Percentiles rank a stretch among this genome's conserved stretches.
Conservation (phyloP, 2,888 invertebrate genomes). For the Pollenia angustigena region DNA sequence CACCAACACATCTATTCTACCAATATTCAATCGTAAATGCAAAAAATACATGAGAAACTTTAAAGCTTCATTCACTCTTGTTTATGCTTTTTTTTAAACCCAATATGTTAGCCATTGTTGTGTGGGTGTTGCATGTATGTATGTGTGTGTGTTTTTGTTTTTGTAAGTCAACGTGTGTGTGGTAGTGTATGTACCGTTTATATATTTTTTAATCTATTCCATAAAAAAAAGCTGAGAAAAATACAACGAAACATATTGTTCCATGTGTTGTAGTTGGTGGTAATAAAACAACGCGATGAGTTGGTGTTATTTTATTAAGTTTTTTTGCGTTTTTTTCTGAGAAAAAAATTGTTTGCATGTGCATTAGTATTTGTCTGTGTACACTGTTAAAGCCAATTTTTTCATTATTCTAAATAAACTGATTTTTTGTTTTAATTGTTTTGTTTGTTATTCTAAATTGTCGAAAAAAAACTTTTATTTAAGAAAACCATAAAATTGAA, state of each 20-base stretch:
- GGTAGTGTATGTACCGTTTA: background rate
- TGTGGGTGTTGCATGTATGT: background rate
- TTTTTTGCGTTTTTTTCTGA: background rate
- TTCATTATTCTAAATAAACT: slow-evolving; percentile 18
- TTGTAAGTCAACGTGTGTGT: background rate
- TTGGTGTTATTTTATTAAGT: background rate
- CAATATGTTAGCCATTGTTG: slow-evolving; percentile 40
- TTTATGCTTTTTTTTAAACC: slow-evolving; percentile 8
- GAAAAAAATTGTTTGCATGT: slow-evolving; percentile 1
- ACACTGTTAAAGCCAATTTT: slow-evolving; percentile 7
- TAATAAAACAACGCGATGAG: slow-evolving; percentile 33
- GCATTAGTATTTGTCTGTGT: background rate
- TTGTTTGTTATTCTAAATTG: slow-evolving; percentile 26
- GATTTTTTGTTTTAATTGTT: slow-evolving; percentile 17
- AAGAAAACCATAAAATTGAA: background rate
- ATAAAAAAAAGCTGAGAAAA: background rate
- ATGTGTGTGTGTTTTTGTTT: slow-evolving; percentile 9
- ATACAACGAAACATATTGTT: slow-evolving; percentile 11
- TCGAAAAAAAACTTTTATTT: background rate
- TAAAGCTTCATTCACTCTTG: slow-evolving; percentile 11
- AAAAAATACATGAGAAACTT: slow-evolving; percentile 30
- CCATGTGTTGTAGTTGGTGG: slow-evolving; percentile 32
- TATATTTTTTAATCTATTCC: too few species aligned
- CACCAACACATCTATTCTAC: background rate
- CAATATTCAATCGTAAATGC: slow-evolving; percentile 27